Base-by-base conservation (phyloP, 2,888 invertebrate species). In the Sinodicranocentrus sp. region DNA sequence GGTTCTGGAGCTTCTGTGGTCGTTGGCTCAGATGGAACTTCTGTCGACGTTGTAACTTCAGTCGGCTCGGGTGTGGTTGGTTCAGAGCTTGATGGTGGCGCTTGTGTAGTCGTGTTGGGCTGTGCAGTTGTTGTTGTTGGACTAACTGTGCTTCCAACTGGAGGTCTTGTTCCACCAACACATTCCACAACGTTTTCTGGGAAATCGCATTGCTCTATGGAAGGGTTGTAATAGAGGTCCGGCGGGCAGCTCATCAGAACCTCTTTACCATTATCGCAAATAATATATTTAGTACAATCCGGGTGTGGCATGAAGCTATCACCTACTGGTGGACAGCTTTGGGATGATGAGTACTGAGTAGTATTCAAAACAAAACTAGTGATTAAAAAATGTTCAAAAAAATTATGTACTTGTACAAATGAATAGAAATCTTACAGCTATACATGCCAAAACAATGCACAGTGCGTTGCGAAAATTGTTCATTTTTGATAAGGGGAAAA, bases 261-360 rank as follows among this genome's bases (percentile, higher is more conserved):
- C 13, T 67, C 59, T 0, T 39, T 10, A 1, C 75, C 82, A 15
- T 73, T 19, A 28, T 57, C 73, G 44, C 82, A 82, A 17, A 68
- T 44, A 25, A 43, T 23, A 23, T 75, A 82, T 15, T 57, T 67
- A 28, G 73, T 68, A 39, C 82, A 82, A 23, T 82, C 75, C 2
- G 39, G 39, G 33, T 54, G 57, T 21, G 82, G 68, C 3, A 68
- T 6, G 68, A 43, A 59, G 1, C n/a, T 25, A 10, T 73, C 48
- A 8, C 80, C 80, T 25, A 33, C 65, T n/a, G 72, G 39, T n/a
- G 80, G 80, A 73, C 80, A 80, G n/a, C n/a, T n/a, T 39, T 39
- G 39, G 39, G 6, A 8, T 39, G 39, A 39, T 39, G 13, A 39
- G 6, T 39, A 13, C 13, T 39, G 13, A 39, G 39, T 8, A 39